Base-by-base conservation (phyloP, 2,797 vertebrate species). In the Botia almorhae region DNA sequence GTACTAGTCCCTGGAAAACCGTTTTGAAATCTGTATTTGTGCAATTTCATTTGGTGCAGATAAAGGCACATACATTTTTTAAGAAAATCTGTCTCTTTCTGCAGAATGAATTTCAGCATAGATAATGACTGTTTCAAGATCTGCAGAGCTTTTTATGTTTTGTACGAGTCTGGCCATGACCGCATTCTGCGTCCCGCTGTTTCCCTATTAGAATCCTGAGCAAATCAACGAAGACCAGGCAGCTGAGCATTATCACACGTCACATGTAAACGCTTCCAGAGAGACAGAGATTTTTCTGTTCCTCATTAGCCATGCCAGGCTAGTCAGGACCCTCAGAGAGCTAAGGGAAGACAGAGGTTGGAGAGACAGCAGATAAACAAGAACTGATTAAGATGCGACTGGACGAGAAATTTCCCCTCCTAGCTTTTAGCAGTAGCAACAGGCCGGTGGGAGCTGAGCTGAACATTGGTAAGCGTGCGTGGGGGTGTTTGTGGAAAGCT, bases 41-140 rank as follows among this genome's bases (percentile, higher is more conserved):
- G 16, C 73, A 64, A 21, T 64, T 14, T 1, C 19, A 14, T 50
- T 19, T 64, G 2, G 29, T 36, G 26, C n/a, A 51, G 13, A 33
- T 51, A 36, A 19, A 19, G 19, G 26, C 26, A 29, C 17, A 21
- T 51, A 0, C 48, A 23, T 55, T 67, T 21, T 29, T 14, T 86
- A 83, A 83, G 87, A 69, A 74, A 85, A 21, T 56, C 19, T 70
- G 33, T 39, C 17, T 48, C 39, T 48, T 56, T 60, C 8, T n/a
- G 65, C 48, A 55, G 14, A 33, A 23, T 7, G 5, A 8, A 43
- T 43, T 43, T 6, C 7, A 7, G 1, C 7, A 51, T 58, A 16
- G 1, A 16, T 23, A n/a, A 60, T 16, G 36, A 10, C 43, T 7
- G 39, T 36, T 74, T 63, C 21, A 33, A 64, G n/a, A 63, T 29